These are phyloP conservation scores for Papilio gigon DNA, from an alignment of 2,888 invertebrate genomes.

Conservation along the genomic window DNA sequence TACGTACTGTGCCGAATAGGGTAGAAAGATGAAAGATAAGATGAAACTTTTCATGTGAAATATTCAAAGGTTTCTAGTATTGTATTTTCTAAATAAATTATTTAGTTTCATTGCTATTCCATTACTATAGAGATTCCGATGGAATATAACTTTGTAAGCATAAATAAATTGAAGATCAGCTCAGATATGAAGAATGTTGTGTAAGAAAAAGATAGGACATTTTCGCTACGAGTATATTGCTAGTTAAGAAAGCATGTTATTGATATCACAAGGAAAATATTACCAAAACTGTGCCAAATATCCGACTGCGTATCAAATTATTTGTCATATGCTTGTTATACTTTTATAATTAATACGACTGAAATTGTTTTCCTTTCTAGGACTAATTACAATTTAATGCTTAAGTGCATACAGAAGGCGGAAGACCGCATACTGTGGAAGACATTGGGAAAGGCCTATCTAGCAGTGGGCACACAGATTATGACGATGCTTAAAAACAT, in stretches of 20 bases:
- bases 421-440: too few relatives aligned
- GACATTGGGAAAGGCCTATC: too few relatives aligned
- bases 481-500: too few relatives aligned
- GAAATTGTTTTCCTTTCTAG: too few relatives aligned
- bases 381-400: too few relatives aligned
- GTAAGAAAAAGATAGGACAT: constrained; percentile 8
- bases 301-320: background rate
- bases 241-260: constrained; percentile 24
- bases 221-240: background rate
- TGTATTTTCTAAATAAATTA: too few relatives aligned
- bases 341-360: too few relatives aligned
- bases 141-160: background rate
- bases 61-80: too few relatives aligned
- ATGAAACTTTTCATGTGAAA: background rate
- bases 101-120: too few relatives aligned
- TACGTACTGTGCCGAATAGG: background rate
- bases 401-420: too few relatives aligned
- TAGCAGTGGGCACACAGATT: too few relatives aligned
- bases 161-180: background rate
- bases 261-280: constrained; percentile 15
- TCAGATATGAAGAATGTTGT: background rate
- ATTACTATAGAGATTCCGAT: background rate
- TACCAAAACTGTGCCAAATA: constrained; percentile 17
- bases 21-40: background rate
- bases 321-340: background rate